Base-by-base conservation (phyloP, 1,140 invertebrate species). In the Eueides isabella region DNA sequence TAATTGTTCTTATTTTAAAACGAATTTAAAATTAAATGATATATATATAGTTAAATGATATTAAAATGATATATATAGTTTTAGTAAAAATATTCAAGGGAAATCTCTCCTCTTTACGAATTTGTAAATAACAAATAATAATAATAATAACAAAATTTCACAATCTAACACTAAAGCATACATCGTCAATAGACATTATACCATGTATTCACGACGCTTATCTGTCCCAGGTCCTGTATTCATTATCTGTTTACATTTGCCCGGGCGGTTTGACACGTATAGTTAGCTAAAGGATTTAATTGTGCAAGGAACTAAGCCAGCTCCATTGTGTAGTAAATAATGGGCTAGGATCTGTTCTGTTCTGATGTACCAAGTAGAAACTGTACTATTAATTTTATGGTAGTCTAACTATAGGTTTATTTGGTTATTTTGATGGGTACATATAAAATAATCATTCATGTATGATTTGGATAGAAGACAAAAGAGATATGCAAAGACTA, bases 211-310 rank as follows among this genome's bases (percentile, higher is more conserved):
- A 55, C 48, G 11, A 26, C 19, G 48, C 19, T 26, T 55, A 55
- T 55, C 23, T 23, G 16, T 38, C 19, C 48, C 48, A 11, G n/a
- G 9, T 23, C 23, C 19, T 44, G 19, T 55, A 55, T 55, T 26
- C 48, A 55, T 55, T 55, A 55, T 26, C 48, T 55, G 48, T 55
- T 55, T 55, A 55, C 48, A 12, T 26, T 26, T 26, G 48, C 23
- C 48, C 5, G 19, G 23, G 48, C 23, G 23, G 48, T 19, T 55
- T 55, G 48, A 55, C 48, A 26, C 48, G 48, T 55, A 55, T 55
- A 55, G 48, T 55, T 55, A 55, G 48, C 48, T 23, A 55, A 55
- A 55, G 48, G 48, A 55, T 55, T 55, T 23, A 55, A 55, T 55
- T 55, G 23, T 55, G 48, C 48, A 55, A 55, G 48, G 19, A 26